These are phyloP conservation scores for Butorides virescens DNA, from an alignment of 2,113 vertebrate species.

Conservation along the genomic window DNA sequence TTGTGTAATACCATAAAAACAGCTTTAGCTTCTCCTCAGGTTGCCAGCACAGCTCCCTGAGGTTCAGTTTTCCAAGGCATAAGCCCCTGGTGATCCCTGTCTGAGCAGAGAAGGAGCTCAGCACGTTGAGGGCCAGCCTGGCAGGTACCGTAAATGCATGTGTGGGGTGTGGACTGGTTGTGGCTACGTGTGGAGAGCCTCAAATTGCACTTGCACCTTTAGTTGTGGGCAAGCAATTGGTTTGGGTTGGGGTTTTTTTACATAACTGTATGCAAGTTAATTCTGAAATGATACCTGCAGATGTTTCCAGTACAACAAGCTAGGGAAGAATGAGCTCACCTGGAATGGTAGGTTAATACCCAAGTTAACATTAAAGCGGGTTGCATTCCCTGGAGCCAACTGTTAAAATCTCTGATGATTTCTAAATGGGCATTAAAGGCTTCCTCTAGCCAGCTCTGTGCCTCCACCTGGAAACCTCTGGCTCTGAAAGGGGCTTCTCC, in stretches of 20 bases:
- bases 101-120: neutral
- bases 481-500: neutral
- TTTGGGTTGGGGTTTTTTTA: neutral
- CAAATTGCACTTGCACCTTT: neutral
- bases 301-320: neutral
- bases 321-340: neutral
- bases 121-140: accelerated
- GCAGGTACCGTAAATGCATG: neutral
- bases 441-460: neutral
- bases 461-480: neutral
- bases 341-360: neutral
- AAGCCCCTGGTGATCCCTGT: neutral
- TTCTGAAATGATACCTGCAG: neutral
- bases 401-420: neutral
- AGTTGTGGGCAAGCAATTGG: neutral
- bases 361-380: neutral
- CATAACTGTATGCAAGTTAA: neutral
- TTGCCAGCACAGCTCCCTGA: neutral
- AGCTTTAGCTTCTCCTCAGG: neutral
- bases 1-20: neutral
- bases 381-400: neutral
- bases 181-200: neutral
- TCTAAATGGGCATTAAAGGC: neutral
- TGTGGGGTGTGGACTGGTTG: neutral
- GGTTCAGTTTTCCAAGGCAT: neutral